Base-by-base conservation (phyloP, 2,797 vertebrate genomes). In the Semotilus atromaculatus region DNA sequence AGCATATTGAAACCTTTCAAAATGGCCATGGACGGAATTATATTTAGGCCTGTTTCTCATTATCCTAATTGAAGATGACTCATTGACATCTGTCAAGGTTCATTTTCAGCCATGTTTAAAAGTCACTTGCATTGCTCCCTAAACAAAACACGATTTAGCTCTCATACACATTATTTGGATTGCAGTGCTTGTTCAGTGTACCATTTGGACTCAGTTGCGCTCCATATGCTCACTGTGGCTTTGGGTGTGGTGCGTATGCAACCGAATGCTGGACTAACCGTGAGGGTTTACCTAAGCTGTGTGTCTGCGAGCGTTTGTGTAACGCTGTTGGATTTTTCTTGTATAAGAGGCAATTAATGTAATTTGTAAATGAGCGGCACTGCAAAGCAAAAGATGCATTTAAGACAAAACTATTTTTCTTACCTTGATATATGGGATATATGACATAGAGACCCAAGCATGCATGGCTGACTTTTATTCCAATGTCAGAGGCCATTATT, bases 191-290 rank as follows among this genome's bases (percentile, higher is more conserved):
- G 36, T 36, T 66, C 77, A 62, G 60, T 66, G 38, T 64, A 64
- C 68, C 55, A 68, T 86, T 85, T 62, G 34, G 43, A 81, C 81
- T 83, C 66, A 26, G 34, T 77, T 43, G 81, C 36, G 73, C 79
- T 83, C 43, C 62, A 66, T 85, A 85, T 84, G 72, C 51, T 19
- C 29, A 81, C 64, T 70, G 82, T 85, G 80, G 43, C 67, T 81
- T 76, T 88, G 88, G 88, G 88, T 88, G 88, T 89, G 88, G 88
- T 87, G 36, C 85, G 23, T 81, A 79, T 55, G 53, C 73, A 82
- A 76, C 80, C 85, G 72, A 85, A 85, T 53, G 80, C 53, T 51
- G 53, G 64, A 53, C 62, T 77, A 68, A 75, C 58, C 53, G 31
- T 79, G 34, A 77, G 67, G 68, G 48, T 85, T 87, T 86, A 88